Evolutionary conservation across 2,113 vertebrate genomes (phyloP), one percentile per base, ranked within the genome.

Genomic region (Struthio camelus): DNA sequence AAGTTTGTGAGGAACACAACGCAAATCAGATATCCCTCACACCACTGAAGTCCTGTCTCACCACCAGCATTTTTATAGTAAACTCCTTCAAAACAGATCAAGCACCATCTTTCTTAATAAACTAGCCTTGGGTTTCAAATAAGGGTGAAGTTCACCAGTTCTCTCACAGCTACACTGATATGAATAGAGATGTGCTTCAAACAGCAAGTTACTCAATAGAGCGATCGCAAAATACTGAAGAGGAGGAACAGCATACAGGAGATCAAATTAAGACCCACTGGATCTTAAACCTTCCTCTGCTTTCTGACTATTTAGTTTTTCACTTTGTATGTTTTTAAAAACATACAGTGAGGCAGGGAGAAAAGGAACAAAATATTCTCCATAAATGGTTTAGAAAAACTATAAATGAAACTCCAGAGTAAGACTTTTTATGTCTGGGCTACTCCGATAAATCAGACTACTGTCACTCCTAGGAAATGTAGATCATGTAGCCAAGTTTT

Each of bases 401-500:
- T 62, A 42, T 76, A 85, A 92, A 80, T 2, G 2, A 53, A 69
- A 40, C 44, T 77, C 22, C 71, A 56, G 87, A 85, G 84, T 30
- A 50, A 91, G 25, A 65, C 66, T 94, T 93, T 76, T 95, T 69
- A 80, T 56, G 24, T 76, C 75, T 83, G 82, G 59, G 62, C 67
- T 56, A 72, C 66, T 89, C 79, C 87, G 80, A 81, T 91, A 77
- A 92, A 82, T 86, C 87, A 89, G 82, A 11, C 27, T 65, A 5
- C 69, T 93, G 83, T 46, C 91, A 91, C 73, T 87, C 32, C 36
- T 75, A 77, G 70, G 67, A 40, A 87, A 86, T 8, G 59, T 78
- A 96, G 94, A 93, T 92, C 91, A 83, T 78, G 51, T 13, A 32
- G 86, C 18, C 54, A 73, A 80, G 93, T 83, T 89, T 79, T 95